These are phyloP conservation scores for Montipora sp. DNA, from an alignment of 64 coral and sea anemone genomes.

Conservation along the genomic window DNA sequence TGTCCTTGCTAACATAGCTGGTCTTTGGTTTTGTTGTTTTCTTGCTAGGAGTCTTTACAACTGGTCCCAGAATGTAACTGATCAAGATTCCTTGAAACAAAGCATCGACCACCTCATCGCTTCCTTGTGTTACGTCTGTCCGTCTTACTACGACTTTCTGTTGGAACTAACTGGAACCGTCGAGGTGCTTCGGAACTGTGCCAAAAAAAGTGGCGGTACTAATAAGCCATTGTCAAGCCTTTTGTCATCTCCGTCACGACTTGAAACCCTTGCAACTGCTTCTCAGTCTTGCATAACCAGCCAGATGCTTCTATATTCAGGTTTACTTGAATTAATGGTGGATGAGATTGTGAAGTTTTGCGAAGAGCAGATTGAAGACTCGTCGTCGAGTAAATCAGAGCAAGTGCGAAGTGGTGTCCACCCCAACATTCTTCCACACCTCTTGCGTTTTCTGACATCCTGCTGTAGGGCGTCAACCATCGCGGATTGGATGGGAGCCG, in stretches of 20 bases:
- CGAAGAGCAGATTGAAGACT: background rate
- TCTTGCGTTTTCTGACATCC: conserved; percentile 37
- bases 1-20: background rate
- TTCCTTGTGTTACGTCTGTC: conserved; percentile 62
- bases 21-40: background rate
- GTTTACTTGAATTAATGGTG: conserved; percentile 50
- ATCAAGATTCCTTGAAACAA: conserved; percentile 79
- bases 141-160: conserved; percentile 68
- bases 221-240: conserved; percentile 7
- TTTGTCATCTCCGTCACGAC: conserved; percentile 26
- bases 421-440: background rate
- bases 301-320: conserved; percentile 63
- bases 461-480: conserved; percentile 45
- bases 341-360: conserved; percentile 47
- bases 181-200: background rate
- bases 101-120: conserved; percentile 87
- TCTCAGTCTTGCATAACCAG: conserved; percentile 63
- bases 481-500: conserved; percentile 54
- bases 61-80: conserved; percentile 67
- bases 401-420: background rate
- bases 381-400: background rate
- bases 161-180: conserved; percentile 67
- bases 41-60: conserved; percentile 69
- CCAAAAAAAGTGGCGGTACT: background rate
- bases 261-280: conserved; percentile 63